Conservation (phyloP, 2,797 vertebrate species). For the Sebastes glaucus region DNA sequence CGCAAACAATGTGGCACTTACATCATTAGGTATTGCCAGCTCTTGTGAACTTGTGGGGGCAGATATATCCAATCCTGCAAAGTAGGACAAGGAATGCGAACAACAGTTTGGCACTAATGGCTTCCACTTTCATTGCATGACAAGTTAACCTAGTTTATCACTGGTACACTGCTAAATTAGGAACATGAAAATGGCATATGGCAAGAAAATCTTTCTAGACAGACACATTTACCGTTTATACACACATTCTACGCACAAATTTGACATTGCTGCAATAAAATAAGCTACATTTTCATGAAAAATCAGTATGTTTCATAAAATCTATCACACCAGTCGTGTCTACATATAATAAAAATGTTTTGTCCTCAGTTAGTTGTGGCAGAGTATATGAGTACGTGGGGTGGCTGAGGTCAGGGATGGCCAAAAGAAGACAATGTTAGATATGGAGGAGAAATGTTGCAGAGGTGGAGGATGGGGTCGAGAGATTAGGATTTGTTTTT, state of each 20-base stretch:
- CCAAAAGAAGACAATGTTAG: conserved; percentile 72
- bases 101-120: conserved; percentile 65
- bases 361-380: conserved; percentile 63
- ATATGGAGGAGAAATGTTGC: conserved; percentile 69
- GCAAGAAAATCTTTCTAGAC: conserved; percentile 9
- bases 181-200: conserved; percentile 17
- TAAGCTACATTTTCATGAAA: background rate
- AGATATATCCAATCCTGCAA: conserved; percentile 89
- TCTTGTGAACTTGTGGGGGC: conserved; percentile 92
- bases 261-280: background rate
- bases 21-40: conserved; percentile 95
- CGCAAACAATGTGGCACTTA: conserved; percentile 82
- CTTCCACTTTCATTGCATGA: conserved; percentile 53
- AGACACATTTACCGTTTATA: background rate
- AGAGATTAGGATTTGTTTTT: conserved; percentile 62
- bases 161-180: conserved; percentile 31
- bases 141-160: conserved; percentile 58
- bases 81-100: conserved; percentile 79
- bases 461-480: conserved; percentile 66
- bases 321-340: conserved; percentile 5
- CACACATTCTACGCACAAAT: background rate
- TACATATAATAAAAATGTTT: conserved; percentile 15
- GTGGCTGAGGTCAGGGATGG: conserved; percentile 71
- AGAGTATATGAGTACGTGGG: conserved; percentile 68
- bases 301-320: background rate